phyloP scores from a whole-genome alignment of 2,888 invertebrate species.

The Drosophila flavopinicola region DNA sequence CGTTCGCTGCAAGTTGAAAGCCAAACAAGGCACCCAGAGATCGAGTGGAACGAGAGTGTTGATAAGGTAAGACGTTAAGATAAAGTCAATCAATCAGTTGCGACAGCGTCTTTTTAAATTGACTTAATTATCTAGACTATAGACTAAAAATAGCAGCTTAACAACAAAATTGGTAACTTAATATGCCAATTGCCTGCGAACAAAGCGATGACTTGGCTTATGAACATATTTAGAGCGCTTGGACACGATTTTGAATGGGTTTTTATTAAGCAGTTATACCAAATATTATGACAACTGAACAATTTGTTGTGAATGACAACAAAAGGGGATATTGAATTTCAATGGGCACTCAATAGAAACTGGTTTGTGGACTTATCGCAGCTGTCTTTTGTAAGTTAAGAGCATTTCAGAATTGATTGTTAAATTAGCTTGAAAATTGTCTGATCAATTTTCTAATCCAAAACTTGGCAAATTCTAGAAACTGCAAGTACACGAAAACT shows the following conservation, averaged over 20 bases:
- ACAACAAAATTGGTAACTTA: constrained; percentile 59
- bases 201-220: constrained; percentile 33
- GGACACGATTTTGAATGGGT: constrained; percentile 40
- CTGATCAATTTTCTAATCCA: constrained; percentile 68
- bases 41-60: constrained; percentile 56
- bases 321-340: constrained; percentile 46
- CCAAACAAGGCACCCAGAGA: constrained; percentile 47
- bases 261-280: constrained; percentile 60
- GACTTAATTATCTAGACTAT: constrained; percentile 68
- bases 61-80: constrained; percentile 61
- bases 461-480: constrained; percentile 48
- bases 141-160: constrained; percentile 53
- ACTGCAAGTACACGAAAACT: constrained; percentile 62
- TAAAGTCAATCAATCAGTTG: constrained; percentile 75
- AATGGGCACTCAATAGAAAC: constrained; percentile 31
- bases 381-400: constrained; percentile 21
- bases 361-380: constrained; percentile 23
- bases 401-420: constrained; percentile 57
- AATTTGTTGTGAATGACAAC: constrained; percentile 33
- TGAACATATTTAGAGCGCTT: constrained; percentile 32
- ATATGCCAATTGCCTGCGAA: constrained; percentile 59
- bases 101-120: constrained; percentile 65
- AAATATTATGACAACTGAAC: constrained; percentile 42
- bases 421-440: constrained; percentile 75
- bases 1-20: constrained; percentile 58